phyloP scores from a whole-genome alignment of 1,140 invertebrate genomes.

The Heliconius hermathena region DNA sequence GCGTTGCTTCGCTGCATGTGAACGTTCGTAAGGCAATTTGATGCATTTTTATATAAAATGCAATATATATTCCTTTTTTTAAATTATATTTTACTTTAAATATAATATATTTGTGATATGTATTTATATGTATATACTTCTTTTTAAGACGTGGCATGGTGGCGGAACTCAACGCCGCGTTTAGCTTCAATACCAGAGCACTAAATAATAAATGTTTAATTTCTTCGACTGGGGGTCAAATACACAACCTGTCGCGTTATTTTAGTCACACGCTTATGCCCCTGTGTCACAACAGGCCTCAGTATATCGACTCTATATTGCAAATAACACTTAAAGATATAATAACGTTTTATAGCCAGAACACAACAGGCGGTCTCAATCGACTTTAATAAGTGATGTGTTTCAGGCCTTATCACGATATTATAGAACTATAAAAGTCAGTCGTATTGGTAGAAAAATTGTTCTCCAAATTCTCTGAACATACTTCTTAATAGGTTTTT shows the following conservation, averaged over 20 bases:
- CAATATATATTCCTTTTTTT: no score
- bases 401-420: not conserved
- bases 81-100: not conserved
- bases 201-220: no score
- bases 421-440: not conserved
- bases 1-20: constrained; percentile 35
- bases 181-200: no score
- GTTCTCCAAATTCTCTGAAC: not conserved
- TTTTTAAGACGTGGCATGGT: no score
- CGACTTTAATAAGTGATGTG: constrained; percentile 3
- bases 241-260: no score
- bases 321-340: not conserved
- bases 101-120: not conserved
- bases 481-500: not conserved
- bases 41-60: constrained; percentile 22
- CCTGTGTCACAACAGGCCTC: no score
- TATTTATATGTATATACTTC: not conserved
- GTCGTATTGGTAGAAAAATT: not conserved
- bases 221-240: no score
- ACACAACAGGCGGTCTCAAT: constrained; percentile 1
- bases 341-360: not conserved
- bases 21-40: constrained; percentile 29
- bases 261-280: no score
- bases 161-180: no score
- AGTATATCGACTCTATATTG: not conserved